Evolutionary conservation across 2,113 vertebrate species (phyloP), one percentile per base, ranked within the genome.

Genomic region (Pycnonotus jocosus): DNA sequence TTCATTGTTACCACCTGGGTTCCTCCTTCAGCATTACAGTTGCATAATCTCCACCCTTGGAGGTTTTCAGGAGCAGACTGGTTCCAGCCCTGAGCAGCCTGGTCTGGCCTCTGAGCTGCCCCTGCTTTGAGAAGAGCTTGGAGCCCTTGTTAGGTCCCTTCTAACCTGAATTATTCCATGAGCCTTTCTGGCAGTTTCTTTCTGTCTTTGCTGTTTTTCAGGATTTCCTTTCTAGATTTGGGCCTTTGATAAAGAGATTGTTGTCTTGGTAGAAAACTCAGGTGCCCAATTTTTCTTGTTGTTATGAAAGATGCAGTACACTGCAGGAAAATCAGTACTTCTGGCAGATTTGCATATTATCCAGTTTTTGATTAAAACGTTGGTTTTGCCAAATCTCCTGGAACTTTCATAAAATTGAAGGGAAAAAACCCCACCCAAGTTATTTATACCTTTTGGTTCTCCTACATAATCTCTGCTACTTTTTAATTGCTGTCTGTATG

Each of bases 341-440:
- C 14, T 9, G 57, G 48, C 17, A 81, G 56, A 54, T 37, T 66
- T 66, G 33, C 7, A 2, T 44, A 53, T 51, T 83, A 20, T 22
- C 71, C 40, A 2, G 14, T 35, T 89, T 89, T 38, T 61, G n/a
- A 81, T 40, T 44, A 78, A 84, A 91, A 20, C 16, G 3, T 28
- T 53, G 14, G 8, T 19, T 87, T 81, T 74, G 48, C 23, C 12
- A 51, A 31, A 85, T 38, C 20, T 70, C 58, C 70, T 62, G 20
- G 25, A 74, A 57, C 20, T n/a, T 62, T 33, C 66, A 76, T 20
- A 24, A 69, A 88, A 68, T 1, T 22, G 21, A 37, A 71, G 31
- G 6, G 2, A 30, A 38, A 38, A 11, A 74, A 8, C 2, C 11
- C 25, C 0, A 3, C 4, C 5, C 12, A 57, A 15, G 12, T 50